Evolutionary conservation across 2,797 vertebrate genomes (phyloP), one percentile per base, ranked within the genome.

Genomic region (Enteromius treurensis): DNA sequence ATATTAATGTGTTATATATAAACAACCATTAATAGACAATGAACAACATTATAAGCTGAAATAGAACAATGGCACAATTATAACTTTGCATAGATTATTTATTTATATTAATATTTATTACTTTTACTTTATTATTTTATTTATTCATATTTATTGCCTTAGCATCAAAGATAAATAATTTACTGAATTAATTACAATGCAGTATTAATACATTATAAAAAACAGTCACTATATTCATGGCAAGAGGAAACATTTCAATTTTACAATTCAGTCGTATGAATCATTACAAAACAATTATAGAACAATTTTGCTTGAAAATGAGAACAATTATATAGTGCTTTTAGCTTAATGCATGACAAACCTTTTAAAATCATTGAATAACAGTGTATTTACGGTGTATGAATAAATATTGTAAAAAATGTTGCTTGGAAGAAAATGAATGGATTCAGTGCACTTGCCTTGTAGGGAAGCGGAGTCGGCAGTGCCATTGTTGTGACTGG

Each of bases 391-490:
- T 49, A 10, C 40, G 3, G 40, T 45, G 42, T 47, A 10, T 70
- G 8, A 70, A 47, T 70, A 26, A 70, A 23, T 47, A 19, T 5
- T 34, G 51, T 69, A 23, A 0, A n/a, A 23, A 23, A 13, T 4
- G 11, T 10, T 71, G 6, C 26, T 70, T 4, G 6, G 6, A 40
- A 23, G 32, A 32, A 21, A 34, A n/a, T 26, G 2, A 5, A 14
- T 15, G 17, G 0, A 45, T 45, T 77, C 8, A 21, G 73, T 79
- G 65, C 21, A 62, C 88, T 86, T 92, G 96, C 98, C 96, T 94
- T 96, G 96, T 85, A 97, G 93, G 0, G 95, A 91, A 79, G 96
- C 95, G 3, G 94, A 87, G 86, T 94, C 94, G 15, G 92, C 93
- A 45, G 90, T 89, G 77, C 88, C 82, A 80, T 94, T 93, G 87